phyloP scores from a whole-genome alignment of 2,888 invertebrate species.

The Cerceris ruficornis region DNA sequence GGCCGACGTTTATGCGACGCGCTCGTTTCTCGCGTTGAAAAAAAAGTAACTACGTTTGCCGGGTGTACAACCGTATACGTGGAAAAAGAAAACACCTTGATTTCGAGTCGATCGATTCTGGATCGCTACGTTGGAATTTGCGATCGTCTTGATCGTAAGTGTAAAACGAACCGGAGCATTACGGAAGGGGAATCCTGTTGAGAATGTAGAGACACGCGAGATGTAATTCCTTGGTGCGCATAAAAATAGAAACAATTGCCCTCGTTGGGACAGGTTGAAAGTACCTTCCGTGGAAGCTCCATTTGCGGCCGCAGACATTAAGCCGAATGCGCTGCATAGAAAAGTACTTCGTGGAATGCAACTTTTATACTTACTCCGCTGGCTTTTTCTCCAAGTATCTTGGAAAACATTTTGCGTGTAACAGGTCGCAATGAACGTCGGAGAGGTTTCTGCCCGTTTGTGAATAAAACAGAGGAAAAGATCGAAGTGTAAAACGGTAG shows the following conservation, averaged over 20 bases:
- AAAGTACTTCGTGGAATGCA: constrained; percentile 57
- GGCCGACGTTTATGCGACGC: constrained; percentile 71
- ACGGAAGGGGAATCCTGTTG: no score
- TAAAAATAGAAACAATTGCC: constrained; percentile 57
- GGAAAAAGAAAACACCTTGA: background rate
- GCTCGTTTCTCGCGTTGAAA: constrained; percentile 46
- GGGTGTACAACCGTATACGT: background rate
- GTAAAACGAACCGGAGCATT: no score
- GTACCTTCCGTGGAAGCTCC: constrained; percentile 57
- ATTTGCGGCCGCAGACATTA: constrained; percentile 61
- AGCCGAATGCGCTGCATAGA: constrained; percentile 58
- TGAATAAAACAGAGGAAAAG: no score
- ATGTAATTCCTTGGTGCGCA: constrained; percentile 6
- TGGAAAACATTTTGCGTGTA: constrained; percentile 44
- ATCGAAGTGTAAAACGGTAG: no score
- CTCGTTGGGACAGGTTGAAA: constrained; percentile 40
- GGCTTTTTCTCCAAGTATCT: constrained; percentile 37
- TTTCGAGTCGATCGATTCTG: no score
- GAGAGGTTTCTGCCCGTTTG: background rate
- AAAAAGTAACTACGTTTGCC: constrained; percentile 1
- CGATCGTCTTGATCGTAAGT: no score
- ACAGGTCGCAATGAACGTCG: constrained; percentile 41
- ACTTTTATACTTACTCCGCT: constrained; percentile 53
- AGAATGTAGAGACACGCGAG: background rate
- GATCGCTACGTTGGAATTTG: no score